Percentiles rank a stretch among this genome's conserved stretches.
These are phyloP conservation scores for Megalonaias nervosa DNA, from an alignment of 1,140 invertebrate genomes.

Conservation along the genomic window DNA sequence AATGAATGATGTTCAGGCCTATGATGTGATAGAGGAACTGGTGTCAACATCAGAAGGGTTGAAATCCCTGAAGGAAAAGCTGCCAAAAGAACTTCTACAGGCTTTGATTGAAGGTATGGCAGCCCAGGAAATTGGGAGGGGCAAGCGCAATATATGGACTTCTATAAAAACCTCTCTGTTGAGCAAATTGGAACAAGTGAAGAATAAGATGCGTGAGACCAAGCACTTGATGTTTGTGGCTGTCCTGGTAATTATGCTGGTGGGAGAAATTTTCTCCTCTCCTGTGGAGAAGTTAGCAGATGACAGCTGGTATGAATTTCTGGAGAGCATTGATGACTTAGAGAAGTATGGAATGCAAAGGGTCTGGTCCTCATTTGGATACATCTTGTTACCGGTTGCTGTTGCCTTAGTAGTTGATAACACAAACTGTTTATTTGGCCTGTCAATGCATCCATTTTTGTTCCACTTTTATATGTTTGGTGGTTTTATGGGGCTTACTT, in stretches of 20 bases:
- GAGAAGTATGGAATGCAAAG: constrained; percentile 68
- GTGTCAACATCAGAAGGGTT: background rate
- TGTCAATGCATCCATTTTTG: constrained; percentile 60
- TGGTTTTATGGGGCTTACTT: constrained; percentile 52
- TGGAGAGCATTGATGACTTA: constrained; percentile 66
- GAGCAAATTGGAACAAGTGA: too few species aligned
- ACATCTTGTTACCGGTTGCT: constrained; percentile 57
- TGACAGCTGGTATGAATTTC: constrained; percentile 69
- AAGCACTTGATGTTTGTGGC: constrained; percentile 53
- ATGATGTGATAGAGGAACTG: constrained; percentile 2
- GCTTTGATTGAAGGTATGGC: too few species aligned
- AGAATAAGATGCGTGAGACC: constrained; percentile 29
- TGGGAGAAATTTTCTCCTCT: constrained; percentile 62
- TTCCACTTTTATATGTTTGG: constrained; percentile 67
- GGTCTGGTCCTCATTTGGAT: constrained; percentile 60
- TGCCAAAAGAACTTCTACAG: background rate
- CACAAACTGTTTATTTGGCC: constrained; percentile 59
- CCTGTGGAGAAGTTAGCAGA: constrained; percentile 67
- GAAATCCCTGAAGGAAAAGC: background rate
- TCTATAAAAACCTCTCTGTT: too few species aligned
- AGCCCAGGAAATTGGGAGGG: too few species aligned
- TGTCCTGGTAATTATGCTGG: constrained; percentile 52
- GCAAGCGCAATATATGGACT: too few species aligned
- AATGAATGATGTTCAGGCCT: background rate
- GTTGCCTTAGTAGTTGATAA: constrained; percentile 57